Conservation (phyloP, 2,113 vertebrate species). For the Mesoclemmys tuberculata region DNA sequence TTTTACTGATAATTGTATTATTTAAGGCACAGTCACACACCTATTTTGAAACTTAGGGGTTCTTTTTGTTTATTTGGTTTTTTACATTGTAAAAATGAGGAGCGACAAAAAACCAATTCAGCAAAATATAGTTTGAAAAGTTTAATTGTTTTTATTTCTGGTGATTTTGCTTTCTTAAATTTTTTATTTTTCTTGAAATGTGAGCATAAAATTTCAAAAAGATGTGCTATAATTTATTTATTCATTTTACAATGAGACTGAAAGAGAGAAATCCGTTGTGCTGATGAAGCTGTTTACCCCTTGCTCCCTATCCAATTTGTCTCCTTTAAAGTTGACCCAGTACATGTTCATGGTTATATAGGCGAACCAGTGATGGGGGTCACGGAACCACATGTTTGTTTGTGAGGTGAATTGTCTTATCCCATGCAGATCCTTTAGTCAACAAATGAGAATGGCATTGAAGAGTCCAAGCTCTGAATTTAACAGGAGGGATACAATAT, state of each 20-base stretch:
- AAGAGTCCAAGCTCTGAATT: background rate
- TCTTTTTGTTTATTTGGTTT: no score
- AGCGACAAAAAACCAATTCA: background rate
- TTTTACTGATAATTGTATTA: background rate
- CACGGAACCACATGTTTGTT: background rate
- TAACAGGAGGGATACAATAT: background rate
- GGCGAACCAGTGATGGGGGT: background rate
- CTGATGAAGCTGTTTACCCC: background rate
- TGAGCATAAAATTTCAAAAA: background rate
- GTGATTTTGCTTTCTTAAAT: background rate
- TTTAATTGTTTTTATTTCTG: background rate
- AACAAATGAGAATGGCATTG: background rate
- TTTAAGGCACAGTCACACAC: background rate
- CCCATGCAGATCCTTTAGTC: background rate
- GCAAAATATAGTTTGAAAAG: background rate
- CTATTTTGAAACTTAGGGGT: background rate
- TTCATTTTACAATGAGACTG: background rate
- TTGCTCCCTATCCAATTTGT: accelerated
- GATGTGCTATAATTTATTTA: background rate
- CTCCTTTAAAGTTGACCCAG: background rate
- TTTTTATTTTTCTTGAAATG: background rate
- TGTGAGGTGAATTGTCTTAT: background rate
- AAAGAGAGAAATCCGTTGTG: background rate
- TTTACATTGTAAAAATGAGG: background rate
- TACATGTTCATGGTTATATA: background rate